Base-by-base conservation (phyloP, 2,888 invertebrate genomes). In the Ormyrus thymus region DNA sequence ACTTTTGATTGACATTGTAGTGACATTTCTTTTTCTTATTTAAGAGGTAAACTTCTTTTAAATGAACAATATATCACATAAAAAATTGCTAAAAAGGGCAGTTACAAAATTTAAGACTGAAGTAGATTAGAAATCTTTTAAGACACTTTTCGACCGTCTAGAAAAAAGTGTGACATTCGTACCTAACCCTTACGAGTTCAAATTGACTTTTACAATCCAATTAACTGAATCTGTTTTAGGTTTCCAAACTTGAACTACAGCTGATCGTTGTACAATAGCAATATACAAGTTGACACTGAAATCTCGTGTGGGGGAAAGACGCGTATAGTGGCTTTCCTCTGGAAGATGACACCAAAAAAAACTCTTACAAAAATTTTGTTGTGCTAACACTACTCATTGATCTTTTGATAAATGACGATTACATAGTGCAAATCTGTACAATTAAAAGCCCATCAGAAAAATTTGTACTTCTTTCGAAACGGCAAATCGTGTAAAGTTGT, bases 231-330 rank as follows among this genome's bases (percentile, higher is more conserved):
- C n/a, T 46, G 45, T 48, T 29, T 65, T n/a, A 43, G 7, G 15
- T 72, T 77, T 58, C 55, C 59, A 56, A 11, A 45, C 43, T 66
- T 11, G 43, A 10, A 69, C 58, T 46, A 68, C 72, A 78, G 78
- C 68, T 78, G 78, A 73, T 78, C 72, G 62, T 62, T 61, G 43
- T 66, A 62, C 61, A 68, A 72, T 68, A 56, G 59, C 59, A 72
- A 62, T 61, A 65, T 51, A 55, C 51, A 61, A 70, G 64, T 70
- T 76, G 50, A 76, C 64, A 70, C 70, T 13, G 10, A 46, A 76
- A 7, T 76, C 29, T 29, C 62, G 45, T 48, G 46, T 7, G 43
- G 46, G 50, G 50, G 50, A 48, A 59, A 58, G 11, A 7, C 48
- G 9, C 48, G n/a, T 51, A 46, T n/a, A 9, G 29, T 70, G 5